Conservation (phyloP, 2,888 invertebrate species). For the Merodon equestris region DNA sequence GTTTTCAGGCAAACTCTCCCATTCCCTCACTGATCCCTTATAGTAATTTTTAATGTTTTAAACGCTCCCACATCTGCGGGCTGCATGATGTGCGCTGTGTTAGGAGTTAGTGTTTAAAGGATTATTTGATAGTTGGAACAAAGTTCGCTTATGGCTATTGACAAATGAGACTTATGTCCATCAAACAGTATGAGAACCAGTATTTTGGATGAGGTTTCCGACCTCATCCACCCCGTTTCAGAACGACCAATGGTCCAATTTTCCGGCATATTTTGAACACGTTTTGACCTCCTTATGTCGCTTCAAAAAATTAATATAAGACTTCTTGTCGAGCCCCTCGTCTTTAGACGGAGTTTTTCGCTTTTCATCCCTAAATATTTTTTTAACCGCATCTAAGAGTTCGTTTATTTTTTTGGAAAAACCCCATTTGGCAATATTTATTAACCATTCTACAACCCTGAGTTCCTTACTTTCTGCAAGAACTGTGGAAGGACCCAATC, state of each 20-base stretch:
- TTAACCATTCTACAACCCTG: no score
- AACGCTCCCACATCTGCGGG: constrained; percentile 33
- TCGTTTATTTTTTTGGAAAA: not conserved
- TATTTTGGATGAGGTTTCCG: constrained; percentile 15
- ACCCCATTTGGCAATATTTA: no score
- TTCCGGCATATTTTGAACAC: not conserved
- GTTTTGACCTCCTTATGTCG: constrained; percentile 5
- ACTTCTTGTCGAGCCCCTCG: constrained; percentile 20
- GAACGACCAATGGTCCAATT: constrained; percentile 22
- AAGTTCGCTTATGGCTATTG: no score
- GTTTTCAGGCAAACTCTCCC: no score
- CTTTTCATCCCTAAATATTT: constrained; percentile 13
- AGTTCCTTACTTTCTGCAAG: no score
- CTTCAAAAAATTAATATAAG: constrained; percentile 19
- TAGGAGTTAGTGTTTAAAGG: no score
- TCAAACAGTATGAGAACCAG: constrained; percentile 23
- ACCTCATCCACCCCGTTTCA: constrained; percentile 33
- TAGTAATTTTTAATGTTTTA: constrained; percentile 24
- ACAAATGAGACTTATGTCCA: constrained; percentile 34
- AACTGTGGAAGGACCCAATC: no score
- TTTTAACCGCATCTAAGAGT: constrained; percentile 9
- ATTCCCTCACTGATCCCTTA: constrained; percentile 3
- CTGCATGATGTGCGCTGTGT: no score
- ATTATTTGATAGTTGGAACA: no score
- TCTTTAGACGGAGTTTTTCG: constrained; percentile 17